phyloP scores from a whole-genome alignment of 2,113 vertebrate species.

The Zapus hudsonius region DNA sequence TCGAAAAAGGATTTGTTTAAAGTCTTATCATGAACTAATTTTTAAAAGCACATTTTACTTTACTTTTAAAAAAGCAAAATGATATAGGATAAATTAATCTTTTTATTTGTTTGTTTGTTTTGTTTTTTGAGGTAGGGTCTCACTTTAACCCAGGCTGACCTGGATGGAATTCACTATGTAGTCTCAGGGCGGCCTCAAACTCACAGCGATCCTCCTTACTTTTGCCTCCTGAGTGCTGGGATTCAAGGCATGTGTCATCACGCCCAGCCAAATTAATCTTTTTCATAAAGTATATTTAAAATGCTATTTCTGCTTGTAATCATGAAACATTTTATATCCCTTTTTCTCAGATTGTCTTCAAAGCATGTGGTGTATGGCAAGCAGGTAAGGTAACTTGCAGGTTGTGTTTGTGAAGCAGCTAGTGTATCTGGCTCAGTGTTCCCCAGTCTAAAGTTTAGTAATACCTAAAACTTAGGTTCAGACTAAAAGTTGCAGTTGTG shows the following conservation, averaged over 20 bases:
- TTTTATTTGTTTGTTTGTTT: no score
- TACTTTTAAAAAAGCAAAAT: conserved; percentile 27
- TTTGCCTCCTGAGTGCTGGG: no score
- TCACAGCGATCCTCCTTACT: no score
- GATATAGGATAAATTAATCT: not conserved
- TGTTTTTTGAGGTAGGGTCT: no score
- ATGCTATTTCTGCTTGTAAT: not conserved
- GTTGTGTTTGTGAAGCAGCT: not conserved
- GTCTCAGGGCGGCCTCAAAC: no score
- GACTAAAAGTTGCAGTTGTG: not conserved
- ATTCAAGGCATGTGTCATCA: no score
- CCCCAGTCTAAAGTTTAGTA: not conserved
- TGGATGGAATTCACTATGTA: no score
- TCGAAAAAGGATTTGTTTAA: not conserved
- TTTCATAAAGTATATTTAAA: conserved; percentile 13
- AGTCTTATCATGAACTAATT: not conserved
- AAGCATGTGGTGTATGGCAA: not conserved
- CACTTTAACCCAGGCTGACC: no score
- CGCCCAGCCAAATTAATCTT: no score
- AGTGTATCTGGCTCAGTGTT: not conserved
- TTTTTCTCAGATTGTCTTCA: not conserved
- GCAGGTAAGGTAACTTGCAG: no score
- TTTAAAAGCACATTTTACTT: conserved; percentile 9
- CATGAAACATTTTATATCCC: not conserved
- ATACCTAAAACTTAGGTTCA: not conserved